Evolutionary conservation across 1,140 invertebrate species (phyloP).

Genomic region (Cyphomyrmex costatus): DNA sequence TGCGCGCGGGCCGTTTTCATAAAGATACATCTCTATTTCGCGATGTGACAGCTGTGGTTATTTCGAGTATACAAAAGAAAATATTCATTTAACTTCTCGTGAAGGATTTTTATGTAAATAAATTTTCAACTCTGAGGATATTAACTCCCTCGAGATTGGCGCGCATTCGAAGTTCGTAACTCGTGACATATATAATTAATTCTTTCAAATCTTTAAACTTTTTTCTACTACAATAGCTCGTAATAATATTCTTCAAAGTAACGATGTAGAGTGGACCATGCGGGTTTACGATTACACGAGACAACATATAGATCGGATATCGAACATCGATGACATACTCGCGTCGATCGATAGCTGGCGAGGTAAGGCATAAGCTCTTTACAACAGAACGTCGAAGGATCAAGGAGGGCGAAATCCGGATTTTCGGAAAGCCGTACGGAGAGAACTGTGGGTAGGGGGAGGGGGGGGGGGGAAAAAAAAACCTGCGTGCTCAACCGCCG

Average conservation of each 20-base stretch:
- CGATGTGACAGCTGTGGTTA: neutral
- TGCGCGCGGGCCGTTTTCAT: neutral
- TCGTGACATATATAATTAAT: neutral
- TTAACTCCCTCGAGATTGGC: neutral
- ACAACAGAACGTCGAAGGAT: slow-evolving; percentile 61
- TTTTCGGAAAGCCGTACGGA: slow-evolving; percentile 50
- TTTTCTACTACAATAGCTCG: too few relatives aligned
- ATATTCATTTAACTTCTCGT: neutral
- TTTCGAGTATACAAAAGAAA: neutral
- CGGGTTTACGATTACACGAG: slow-evolving; percentile 42
- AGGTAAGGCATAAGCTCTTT: slow-evolving; percentile 66
- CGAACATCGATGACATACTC: slow-evolving; percentile 48
- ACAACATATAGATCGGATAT: slow-evolving; percentile 52
- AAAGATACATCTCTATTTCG: slow-evolving; percentile 5
- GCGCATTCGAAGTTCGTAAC: neutral
- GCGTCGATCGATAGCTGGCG: slow-evolving; percentile 66
- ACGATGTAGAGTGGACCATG: neutral
- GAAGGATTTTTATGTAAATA: slow-evolving; percentile 10
- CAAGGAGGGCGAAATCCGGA: slow-evolving; percentile 71
- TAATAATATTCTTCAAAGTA: slow-evolving; percentile 2
- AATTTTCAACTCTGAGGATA: neutral
- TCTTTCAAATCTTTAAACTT: neutral
- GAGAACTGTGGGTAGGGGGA: neutral
- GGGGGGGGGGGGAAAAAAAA: neutral
- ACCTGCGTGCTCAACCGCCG: neutral